Base-by-base conservation (phyloP, 2,888 invertebrate genomes). In the Autographa gamma region DNA sequence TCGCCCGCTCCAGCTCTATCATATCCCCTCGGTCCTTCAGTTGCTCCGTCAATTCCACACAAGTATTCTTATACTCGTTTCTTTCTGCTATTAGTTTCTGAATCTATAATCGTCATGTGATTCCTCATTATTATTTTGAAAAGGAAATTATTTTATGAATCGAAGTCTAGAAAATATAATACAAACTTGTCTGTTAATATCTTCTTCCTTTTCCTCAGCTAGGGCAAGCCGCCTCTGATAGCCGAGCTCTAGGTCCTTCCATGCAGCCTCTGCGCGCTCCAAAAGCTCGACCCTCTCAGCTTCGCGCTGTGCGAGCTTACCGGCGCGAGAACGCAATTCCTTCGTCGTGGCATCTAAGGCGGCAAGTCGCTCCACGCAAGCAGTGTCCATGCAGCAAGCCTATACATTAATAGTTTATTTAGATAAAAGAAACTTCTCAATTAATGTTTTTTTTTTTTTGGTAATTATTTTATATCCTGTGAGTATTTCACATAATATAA, bases 221-320 rank as follows among this genome's bases (percentile, higher is more conserved):
- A 87, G 77, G 4, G 68, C 34, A 11, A 95, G 84, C 14, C 93
- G 88, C 13, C 92, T 83, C 77, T 92, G 91, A 79, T 92, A 95
- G 14, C 93, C 92, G 0, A 75, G 61, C 78, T 95, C 95, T 1
- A 95, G 87, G 56, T 95, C 93, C 25, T 81, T 88, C 95, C 95
- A 95, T 0, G 95, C 93, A 0, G 83, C 77, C 77, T 95, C 95
- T 0, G 95, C 95, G 6, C 94, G 90, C 72, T 93, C 93, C 69
- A 95, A 80, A 41, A 94, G 79, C 69, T 92, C 90, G 0, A 89
- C 88, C 7, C 94, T 88, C 66, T 92, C 90, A 0, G 92, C 90
- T 69, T 95, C 95, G 0, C 95, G 90, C 11, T 79, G 81, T 4
- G 92, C 93, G 54, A 95, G 82, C 61, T 76, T 80, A 1, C 68